Base-by-base conservation (phyloP, 2,113 vertebrate genomes). In the Apeltes quadracus region DNA sequence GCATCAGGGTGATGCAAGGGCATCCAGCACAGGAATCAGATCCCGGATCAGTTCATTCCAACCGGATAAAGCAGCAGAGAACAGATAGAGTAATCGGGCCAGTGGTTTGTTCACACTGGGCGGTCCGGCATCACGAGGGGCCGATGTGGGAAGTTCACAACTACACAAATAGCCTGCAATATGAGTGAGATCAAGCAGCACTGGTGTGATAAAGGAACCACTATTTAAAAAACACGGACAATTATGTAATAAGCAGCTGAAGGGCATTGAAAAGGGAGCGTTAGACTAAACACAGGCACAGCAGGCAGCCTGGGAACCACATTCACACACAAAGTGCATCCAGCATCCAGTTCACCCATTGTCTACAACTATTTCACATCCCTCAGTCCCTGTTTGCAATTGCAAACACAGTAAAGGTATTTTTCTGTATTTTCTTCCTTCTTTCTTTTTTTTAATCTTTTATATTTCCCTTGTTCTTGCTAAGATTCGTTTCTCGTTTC, bases 161-260 rank as follows among this genome's bases (percentile, higher is more conserved):
- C 74, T 61, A 76, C 63, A 87, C 59, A 89, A 87, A 88, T 29
- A 81, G 50, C 68, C 22, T 66, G 51, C 11, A 6, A 85, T 62
- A 79, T 56, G 76, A 78, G 75, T 79, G 83, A 81, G 63, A 71
- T 85, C 51, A 69, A 84, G 75, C 73, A 78, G 76, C 61, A 75
- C 50, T 59, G 70, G 67, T 68, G 69, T 34, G 72, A 83, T 81
- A 77, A 83, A 81, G 59, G 61, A 63, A 62, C 56, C 34, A 54
- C 67, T 74, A 83, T 82, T 84, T 81, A 27, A 64, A 88, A 81
- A 83, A 79, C 74, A 83, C 73, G 76, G 63, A 84, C 67, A 83
- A 87, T 84, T 20, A 87, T 87, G 55, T 75, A 84, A 87, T 69
- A 90, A 91, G 88, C 76, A 83, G 66, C 65, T 14, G 25, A 80